These are phyloP conservation scores for Coelopa frigida DNA, from an alignment of 1,140 invertebrate species.

Conservation along the genomic window DNA sequence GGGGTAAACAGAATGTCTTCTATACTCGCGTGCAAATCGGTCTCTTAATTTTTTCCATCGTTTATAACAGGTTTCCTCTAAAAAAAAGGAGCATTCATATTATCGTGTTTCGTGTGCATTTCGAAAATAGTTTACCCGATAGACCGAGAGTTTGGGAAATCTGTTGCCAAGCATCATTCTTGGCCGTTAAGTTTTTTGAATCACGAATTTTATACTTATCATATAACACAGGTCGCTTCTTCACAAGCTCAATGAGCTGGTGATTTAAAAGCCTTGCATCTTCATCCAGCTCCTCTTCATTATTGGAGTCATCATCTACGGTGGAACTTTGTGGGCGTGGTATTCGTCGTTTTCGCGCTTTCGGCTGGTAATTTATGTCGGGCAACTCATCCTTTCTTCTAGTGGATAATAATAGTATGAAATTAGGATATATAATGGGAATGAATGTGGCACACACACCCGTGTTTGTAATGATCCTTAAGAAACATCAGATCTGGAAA, in stretches of 20 bases:
- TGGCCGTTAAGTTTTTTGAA: constrained; percentile 35
- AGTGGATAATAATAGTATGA: neutral
- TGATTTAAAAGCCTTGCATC: no score
- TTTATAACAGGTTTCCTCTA: constrained; percentile 34
- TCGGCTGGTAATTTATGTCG: constrained; percentile 25
- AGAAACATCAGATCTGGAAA: constrained; percentile 33
- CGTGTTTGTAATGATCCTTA: constrained; percentile 37
- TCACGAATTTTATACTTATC: constrained; percentile 33
- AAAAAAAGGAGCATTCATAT: neutral
- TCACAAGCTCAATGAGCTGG: constrained; percentile 30
- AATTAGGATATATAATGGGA: neutral
- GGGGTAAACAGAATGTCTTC: constrained; percentile 29
- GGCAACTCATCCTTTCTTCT: neutral
- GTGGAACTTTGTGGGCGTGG: neutral
- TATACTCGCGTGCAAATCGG: constrained; percentile 36
- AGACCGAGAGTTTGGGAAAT: constrained; percentile 29
- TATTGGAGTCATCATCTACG: constrained; percentile 5
- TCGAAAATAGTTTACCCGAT: constrained; percentile 20
- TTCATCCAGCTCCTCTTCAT: constrained; percentile 7
- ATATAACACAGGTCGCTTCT: constrained; percentile 32
- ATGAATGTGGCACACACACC: constrained; percentile 10
- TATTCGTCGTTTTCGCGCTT: constrained; percentile 17
- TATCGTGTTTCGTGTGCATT: neutral
- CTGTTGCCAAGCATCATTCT: constrained; percentile 32
- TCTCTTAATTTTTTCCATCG: constrained; percentile 39